Percentiles rank a stretch among this genome's conserved stretches.
These are phyloP conservation scores for Ormyrus thymus DNA, from an alignment of 2,888 invertebrate genomes.

Conservation along the genomic window DNA sequence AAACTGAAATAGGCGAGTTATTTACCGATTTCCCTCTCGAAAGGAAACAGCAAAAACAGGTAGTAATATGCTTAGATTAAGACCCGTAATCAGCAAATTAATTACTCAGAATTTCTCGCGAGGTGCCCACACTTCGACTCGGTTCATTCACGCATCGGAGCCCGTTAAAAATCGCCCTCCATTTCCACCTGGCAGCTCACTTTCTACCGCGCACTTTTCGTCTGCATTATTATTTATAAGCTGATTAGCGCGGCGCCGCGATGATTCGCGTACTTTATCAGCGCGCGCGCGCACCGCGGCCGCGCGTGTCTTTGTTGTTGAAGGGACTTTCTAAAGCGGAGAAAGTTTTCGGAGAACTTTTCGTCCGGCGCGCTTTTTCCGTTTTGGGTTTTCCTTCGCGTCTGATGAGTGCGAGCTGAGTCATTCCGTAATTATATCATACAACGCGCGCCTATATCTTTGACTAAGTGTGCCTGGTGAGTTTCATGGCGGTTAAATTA, in stretches of 20 bases:
- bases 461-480: too few relatives aligned
- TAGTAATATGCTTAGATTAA: too few relatives aligned
- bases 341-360: slow-evolving; percentile 36
- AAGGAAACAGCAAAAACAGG: too few relatives aligned
- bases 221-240: neutral
- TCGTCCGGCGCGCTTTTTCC: neutral
- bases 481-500: too few relatives aligned
- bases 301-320: slow-evolving; percentile 19
- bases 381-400: neutral
- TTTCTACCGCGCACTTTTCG: neutral
- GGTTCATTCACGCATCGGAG: too few relatives aligned
- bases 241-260: slow-evolving; percentile 4
- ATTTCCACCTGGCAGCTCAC: too few relatives aligned
- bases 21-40: too few relatives aligned
- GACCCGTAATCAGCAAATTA: too few relatives aligned
- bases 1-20: too few relatives aligned
- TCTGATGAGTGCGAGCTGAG: neutral
- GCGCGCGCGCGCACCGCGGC: neutral
- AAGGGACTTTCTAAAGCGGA: slow-evolving; percentile 42
- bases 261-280: neutral
- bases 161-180: too few relatives aligned
- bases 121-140: too few relatives aligned
- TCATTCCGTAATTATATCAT: neutral
- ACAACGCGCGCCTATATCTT: neutral
- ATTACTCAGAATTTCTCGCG: too few relatives aligned